A percentile compares a stretch with the other conserved stretches of the same genome.
These are phyloP conservation scores for Orchestes rusci DNA, from an alignment of 2,888 invertebrate genomes.

Conservation along the genomic window DNA sequence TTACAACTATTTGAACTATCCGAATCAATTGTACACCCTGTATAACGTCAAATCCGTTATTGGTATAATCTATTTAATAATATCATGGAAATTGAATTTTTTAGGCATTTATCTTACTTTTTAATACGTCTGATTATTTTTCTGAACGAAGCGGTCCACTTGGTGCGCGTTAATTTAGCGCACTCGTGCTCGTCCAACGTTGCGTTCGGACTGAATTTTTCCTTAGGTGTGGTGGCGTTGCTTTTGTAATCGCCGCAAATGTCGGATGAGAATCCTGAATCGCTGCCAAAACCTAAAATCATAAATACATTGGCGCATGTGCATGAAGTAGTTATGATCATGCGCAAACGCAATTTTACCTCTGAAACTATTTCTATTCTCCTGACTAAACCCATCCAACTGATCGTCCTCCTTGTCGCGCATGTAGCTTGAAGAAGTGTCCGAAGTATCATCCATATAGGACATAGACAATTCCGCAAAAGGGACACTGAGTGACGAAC, in stretches of 20 bases:
- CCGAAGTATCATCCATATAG: slow-evolving; percentile 43
- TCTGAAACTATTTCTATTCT: slow-evolving; percentile 36
- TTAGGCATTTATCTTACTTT: no score
- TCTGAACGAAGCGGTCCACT: slow-evolving; percentile 56
- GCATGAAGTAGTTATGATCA: no score
- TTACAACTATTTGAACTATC: no score
- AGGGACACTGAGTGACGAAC: slow-evolving; percentile 42
- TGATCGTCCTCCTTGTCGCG: slow-evolving; percentile 34
- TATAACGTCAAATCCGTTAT: no score
- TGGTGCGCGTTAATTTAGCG: slow-evolving; percentile 47
- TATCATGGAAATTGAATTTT: no score
- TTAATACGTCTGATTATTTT: slow-evolving; percentile 46
- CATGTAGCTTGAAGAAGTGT: slow-evolving; percentile 34
- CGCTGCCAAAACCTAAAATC: slow-evolving; percentile 43
- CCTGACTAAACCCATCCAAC: slow-evolving; percentile 31
- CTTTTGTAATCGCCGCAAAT: slow-evolving; percentile 45
- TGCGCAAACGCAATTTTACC: slow-evolving; percentile 32
- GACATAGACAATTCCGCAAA: slow-evolving; percentile 42
- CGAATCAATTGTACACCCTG: no score
- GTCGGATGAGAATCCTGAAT: slow-evolving; percentile 49
- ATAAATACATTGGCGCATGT: no score
- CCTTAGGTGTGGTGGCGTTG: slow-evolving; percentile 41
- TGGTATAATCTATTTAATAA: no score
- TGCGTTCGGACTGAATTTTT: slow-evolving; percentile 39
- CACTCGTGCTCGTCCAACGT: slow-evolving; percentile 42